Evolutionary conservation across 2,113 vertebrate genomes (phyloP).

Genomic region (Toxotes jaculatrix): DNA sequence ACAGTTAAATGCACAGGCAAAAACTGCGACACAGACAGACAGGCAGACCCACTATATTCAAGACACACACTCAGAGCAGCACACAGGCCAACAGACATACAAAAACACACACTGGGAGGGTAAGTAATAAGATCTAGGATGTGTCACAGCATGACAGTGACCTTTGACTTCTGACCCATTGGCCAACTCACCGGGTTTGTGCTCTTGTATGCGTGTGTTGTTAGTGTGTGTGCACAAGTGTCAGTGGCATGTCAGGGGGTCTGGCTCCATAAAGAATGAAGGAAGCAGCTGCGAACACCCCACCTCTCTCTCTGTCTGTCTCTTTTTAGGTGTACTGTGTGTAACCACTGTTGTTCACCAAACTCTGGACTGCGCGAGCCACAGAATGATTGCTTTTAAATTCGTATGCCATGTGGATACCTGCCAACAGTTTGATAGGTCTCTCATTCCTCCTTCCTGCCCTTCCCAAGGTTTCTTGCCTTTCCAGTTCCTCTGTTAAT

Average conservation of each 20-base stretch:
- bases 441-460: slow-evolving; percentile 54
- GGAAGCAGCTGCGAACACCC: slow-evolving; percentile 73
- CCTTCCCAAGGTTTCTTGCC: slow-evolving; percentile 43
- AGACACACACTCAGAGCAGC: neutral
- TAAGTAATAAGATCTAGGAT: slow-evolving; percentile 67
- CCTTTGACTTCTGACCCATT: slow-evolving; percentile 65
- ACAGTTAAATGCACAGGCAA: slow-evolving; percentile 11
- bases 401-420: slow-evolving; percentile 54
- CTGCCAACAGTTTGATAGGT: slow-evolving; percentile 57
- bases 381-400: slow-evolving; percentile 46
- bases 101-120: slow-evolving; percentile 20
- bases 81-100: neutral
- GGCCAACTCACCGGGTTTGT: slow-evolving; percentile 34
- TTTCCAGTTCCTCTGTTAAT: slow-evolving; percentile 56
- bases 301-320: slow-evolving; percentile 14
- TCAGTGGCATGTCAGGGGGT: slow-evolving; percentile 25
- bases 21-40: slow-evolving; percentile 20
- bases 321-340: slow-evolving; percentile 33
- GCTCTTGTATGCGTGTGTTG: slow-evolving; percentile 44
- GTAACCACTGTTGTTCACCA: slow-evolving; percentile 30
- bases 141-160: slow-evolving; percentile 65
- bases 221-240: slow-evolving; percentile 42
- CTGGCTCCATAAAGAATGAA: slow-evolving; percentile 54
- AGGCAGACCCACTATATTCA: neutral
- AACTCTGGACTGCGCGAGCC: slow-evolving; percentile 18